phyloP scores from a whole-genome alignment of 2,797 vertebrate genomes.

The Okamejei kenojei region DNA sequence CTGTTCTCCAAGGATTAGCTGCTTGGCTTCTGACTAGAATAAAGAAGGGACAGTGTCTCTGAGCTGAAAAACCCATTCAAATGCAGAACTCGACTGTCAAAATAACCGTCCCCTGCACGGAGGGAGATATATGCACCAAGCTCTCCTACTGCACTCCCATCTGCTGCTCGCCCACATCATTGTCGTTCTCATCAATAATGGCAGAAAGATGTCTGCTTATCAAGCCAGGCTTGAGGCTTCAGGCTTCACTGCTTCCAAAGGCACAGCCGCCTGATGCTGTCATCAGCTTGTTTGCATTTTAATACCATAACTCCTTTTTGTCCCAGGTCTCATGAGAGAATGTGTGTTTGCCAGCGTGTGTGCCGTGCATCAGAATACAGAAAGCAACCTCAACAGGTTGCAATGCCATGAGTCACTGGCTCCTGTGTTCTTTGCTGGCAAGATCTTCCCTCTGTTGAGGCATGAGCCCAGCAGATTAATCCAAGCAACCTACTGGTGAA shows the following conservation, averaged over 20 bases:
- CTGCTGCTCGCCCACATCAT: not conserved
- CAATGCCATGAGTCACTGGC: not conserved
- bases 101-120: conserved; percentile 7
- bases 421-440: not conserved
- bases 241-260: not conserved
- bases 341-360: not conserved
- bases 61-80: conserved; percentile 12
- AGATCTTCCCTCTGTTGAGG: not conserved
- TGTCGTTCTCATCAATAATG: not conserved
- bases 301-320: not conserved
- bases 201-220: not conserved
- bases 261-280: not conserved
- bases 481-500: not conserved
- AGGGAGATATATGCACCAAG: not conserved
- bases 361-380: not conserved
- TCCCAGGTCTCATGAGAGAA: too few species aligned
- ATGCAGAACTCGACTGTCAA: not conserved
- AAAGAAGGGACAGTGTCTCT: not conserved
- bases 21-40: not conserved
- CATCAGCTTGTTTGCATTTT: conserved; percentile 24
- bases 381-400: not conserved
- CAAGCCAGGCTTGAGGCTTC: not conserved
- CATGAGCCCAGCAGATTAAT: not conserved
- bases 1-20: not conserved
- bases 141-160: not conserved